Evolutionary conservation across 23 tunicate species (phyloP), one percentile per base, ranked within the genome.

Genomic region (Phallusia fumigata): DNA sequence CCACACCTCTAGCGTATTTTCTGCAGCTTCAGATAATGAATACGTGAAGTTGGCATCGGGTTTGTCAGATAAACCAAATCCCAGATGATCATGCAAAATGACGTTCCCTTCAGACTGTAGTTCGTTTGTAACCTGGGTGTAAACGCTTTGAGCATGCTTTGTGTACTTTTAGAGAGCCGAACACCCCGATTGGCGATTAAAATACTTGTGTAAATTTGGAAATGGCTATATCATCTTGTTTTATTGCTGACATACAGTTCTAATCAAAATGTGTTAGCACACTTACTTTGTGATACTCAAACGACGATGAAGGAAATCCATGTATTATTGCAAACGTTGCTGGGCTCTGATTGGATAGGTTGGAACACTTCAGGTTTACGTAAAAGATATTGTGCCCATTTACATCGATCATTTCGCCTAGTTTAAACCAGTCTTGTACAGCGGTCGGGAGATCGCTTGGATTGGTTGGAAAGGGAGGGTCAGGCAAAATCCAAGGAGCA

Each of bases 11-110:
- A 97, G 78, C 32, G 76, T 21, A 78, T 97, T 80, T 28, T 97
- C 99, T 8, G 99, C 99, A 28, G 91, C 91, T 52, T 97, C 99
- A 24, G 73, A 35, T 16, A 97, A 22, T 0, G 97, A 97, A 86
- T 92, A 97, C 24, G 99, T 97, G 81, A 78, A 97, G 52, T 97
- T 84, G 34, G 53, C 35, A 13, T 6, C 64, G 5, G 99, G 99
- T 47, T 88, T 88, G 80, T 92, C 97, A 36, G 99, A 97, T 65
- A 97, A 89, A 11, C 99, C 99, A 74, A 97, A 97, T 0, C 99
- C 99, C 24, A 97, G 31, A 53, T 97, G 99, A 77, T 97, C 99
- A 69, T 97, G 92, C 19, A 92, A 31, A 64, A 97, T 51, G 18
- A 97, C 99, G 81, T 89, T 45, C 18, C 99, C 99, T 53, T 73